Percentiles rank a stretch among this genome's conserved stretches.
phyloP scores from a whole-genome alignment of 2,797 vertebrate species.

The Dermochelys coriacea region DNA sequence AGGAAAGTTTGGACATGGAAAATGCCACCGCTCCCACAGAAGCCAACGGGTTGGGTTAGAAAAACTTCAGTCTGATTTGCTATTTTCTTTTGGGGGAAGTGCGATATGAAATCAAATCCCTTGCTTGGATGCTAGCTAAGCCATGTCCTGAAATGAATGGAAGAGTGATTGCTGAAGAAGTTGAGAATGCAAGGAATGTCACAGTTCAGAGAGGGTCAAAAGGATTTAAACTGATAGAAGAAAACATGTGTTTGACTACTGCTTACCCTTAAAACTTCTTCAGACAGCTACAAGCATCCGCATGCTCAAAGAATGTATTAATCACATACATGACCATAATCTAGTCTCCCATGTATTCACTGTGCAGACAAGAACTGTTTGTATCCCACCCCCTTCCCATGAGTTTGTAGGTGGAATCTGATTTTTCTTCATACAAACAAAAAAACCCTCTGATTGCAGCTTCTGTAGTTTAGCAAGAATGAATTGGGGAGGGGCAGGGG shows the following conservation, averaged over 20 bases:
- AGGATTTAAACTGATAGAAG: slow-evolving; percentile 46
- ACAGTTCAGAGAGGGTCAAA: slow-evolving; percentile 56
- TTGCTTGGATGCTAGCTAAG: slow-evolving; percentile 67
- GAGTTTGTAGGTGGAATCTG: neutral
- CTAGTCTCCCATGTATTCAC: neutral
- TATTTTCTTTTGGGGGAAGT: neutral
- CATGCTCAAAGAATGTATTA: slow-evolving; percentile 37
- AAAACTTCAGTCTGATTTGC: neutral
- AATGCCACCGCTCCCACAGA: fast-evolving
- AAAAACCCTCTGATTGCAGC: fast-evolving
- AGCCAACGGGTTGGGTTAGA: neutral
- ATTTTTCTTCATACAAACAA: neutral
- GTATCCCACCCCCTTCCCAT: neutral
- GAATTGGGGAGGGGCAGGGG: fast-evolving
- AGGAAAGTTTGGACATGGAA: fast-evolving
- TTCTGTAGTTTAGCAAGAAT: fast-evolving
- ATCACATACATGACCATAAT: slow-evolving; percentile 27
- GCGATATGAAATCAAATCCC: slow-evolving; percentile 63
- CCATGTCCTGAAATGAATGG: slow-evolving; percentile 71
- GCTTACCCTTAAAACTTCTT: slow-evolving; percentile 25
- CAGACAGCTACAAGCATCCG: slow-evolving; percentile 1
- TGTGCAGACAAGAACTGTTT: slow-evolving; percentile 29
- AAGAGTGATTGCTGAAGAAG: slow-evolving; percentile 44
- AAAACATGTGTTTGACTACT: neutral
- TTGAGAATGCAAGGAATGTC: slow-evolving; percentile 78